A percentile compares a stretch with the other conserved stretches of the same genome.
Evolutionary conservation across 2,888 invertebrate genomes (phyloP).

Genomic region (Calameuta idolon): DNA sequence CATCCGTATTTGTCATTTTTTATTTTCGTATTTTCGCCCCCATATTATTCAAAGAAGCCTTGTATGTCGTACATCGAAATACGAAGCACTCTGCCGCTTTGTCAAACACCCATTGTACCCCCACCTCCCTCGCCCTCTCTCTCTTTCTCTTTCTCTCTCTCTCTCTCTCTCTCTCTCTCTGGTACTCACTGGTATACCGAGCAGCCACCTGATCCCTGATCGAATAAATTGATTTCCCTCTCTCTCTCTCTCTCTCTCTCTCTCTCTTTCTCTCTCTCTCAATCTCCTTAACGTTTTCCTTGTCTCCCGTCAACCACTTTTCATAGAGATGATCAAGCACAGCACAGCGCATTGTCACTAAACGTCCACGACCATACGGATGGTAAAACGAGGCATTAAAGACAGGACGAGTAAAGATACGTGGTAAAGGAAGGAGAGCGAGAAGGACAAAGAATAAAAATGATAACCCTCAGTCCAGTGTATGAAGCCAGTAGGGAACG

Average conservation of each 20-base stretch:
- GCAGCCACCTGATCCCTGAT: too few species aligned
- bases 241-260: too few species aligned
- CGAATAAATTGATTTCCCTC: not conserved
- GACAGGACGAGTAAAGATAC: not conserved
- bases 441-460: conserved; percentile 17
- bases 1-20: not conserved
- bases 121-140: too few species aligned
- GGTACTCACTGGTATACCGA: too few species aligned
- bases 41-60: not conserved
- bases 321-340: not conserved
- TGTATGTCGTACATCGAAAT: not conserved
- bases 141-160: too few species aligned
- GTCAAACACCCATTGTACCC: not conserved
- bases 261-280: not conserved
- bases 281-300: not conserved
- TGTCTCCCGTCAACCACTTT: not conserved
- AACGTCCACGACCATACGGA: not conserved
- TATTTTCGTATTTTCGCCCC: not conserved
- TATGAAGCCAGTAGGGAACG: not conserved
- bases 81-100: not conserved
- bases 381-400: not conserved
- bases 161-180: too few species aligned
- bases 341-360: not conserved
- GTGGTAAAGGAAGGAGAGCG: not conserved
- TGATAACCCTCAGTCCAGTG: not conserved